These are phyloP conservation scores for Chaenocephalus aceratus DNA, from an alignment of 2,113 vertebrate genomes.

Conservation along the genomic window DNA sequence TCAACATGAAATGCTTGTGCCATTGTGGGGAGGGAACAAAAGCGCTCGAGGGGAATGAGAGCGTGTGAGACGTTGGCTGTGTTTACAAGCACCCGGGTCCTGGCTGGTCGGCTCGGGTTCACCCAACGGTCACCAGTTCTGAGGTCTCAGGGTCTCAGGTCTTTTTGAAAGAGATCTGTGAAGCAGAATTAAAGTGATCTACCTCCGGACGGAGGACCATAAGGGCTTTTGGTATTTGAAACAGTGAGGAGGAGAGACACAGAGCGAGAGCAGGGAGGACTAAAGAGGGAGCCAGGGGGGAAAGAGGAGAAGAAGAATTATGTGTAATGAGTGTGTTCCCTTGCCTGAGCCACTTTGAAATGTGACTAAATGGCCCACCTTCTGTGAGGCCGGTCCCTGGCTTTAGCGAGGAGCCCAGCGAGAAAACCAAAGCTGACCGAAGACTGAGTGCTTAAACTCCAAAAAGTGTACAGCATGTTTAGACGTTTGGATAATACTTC, in stretches of 20 bases:
- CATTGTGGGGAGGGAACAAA: slow-evolving; percentile 71
- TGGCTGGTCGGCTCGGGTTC: slow-evolving; percentile 78
- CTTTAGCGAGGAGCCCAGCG: slow-evolving; percentile 34
- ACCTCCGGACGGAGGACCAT: slow-evolving; percentile 75
- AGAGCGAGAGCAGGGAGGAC: slow-evolving; percentile 19
- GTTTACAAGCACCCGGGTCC: slow-evolving; percentile 75
- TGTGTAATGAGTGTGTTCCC: slow-evolving; percentile 76
- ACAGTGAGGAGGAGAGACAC: slow-evolving; percentile 53
- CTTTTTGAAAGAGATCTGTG: slow-evolving; percentile 86
- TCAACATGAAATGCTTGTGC: slow-evolving; percentile 63
- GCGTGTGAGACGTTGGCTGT: slow-evolving; percentile 77
- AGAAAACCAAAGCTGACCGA: slow-evolving; percentile 35
- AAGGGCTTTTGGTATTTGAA: slow-evolving; percentile 62
- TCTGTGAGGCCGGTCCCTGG: slow-evolving; percentile 56
- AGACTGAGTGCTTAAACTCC: neutral
- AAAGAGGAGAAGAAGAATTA: slow-evolving; percentile 69
- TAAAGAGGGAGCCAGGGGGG: slow-evolving; percentile 28
- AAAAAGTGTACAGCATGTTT: slow-evolving; percentile 8
- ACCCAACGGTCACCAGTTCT: slow-evolving; percentile 82
- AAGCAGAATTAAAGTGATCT: slow-evolving; percentile 90
- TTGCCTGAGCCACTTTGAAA: slow-evolving; percentile 81
- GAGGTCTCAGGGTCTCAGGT: slow-evolving; percentile 80
- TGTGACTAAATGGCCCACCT: slow-evolving; percentile 78
- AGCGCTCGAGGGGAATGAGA: slow-evolving; percentile 63
- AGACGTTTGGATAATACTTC: slow-evolving; percentile 17